phyloP scores from a whole-genome alignment of 2,797 vertebrate genomes.

The Anableps anableps region DNA sequence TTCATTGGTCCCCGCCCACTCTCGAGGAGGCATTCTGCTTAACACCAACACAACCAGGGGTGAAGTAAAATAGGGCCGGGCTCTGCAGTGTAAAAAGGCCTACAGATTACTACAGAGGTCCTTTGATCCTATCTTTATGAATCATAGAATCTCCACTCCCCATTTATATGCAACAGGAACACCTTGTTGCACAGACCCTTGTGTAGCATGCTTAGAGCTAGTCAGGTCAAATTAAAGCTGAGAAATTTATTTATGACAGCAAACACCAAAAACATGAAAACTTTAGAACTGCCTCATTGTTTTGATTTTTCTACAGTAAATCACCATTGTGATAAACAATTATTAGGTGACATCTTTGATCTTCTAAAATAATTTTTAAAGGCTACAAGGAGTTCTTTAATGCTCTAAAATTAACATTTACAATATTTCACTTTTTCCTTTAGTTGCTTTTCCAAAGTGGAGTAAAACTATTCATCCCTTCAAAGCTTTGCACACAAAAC shows the following conservation, averaged over 20 bases:
- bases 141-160: not conserved
- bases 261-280: not conserved
- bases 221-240: not conserved
- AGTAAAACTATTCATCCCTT: not conserved
- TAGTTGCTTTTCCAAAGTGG: not conserved
- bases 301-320: not conserved
- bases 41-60: no score
- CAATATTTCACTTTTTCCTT: not conserved
- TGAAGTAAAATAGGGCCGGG: no score
- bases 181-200: not conserved
- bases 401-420: not conserved
- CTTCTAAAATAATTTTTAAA: not conserved
- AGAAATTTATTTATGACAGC: not conserved
- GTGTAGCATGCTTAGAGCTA: not conserved
- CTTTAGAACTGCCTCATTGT: not conserved
- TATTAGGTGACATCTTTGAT: not conserved
- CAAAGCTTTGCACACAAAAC: not conserved
- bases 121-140: not conserved
- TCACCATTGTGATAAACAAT: not conserved
- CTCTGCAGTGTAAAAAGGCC: no score
- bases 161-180: not conserved
- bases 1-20: no score
- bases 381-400: not conserved
- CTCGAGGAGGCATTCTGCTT: no score
- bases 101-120: not conserved